Base-by-base conservation (phyloP, 2,113 vertebrate genomes). In the Ellobius talpinus region DNA sequence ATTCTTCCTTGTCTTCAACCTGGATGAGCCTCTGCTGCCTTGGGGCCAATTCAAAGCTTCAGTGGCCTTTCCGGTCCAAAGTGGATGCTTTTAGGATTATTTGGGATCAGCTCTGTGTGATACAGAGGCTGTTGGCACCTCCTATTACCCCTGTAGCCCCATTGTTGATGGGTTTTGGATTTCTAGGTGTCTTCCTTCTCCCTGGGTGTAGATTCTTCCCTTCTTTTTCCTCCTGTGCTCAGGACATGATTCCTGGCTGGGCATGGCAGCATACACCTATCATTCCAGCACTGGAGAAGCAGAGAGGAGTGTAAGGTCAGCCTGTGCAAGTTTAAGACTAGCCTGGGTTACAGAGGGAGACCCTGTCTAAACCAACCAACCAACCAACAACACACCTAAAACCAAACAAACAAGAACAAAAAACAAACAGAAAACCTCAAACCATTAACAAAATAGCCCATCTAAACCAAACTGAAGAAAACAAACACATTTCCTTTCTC, bases 41-140 rank as follows among this genome's bases (percentile, higher is more conserved):
- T 39, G 14, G 26, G 86, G 76, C 63, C 74, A 87, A 76, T 52
- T 93, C 39, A 31, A 58, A 96, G 88, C 73, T 63, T 72, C 63
- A 36, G 29, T 91, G 87, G 91, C 81, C 63, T 95, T 74, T 68
- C 77, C 36, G 86, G 26, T 39, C 88, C 36, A 78, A 74, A 87
- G 68, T 26, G 55, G 36, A 84, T 78, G 68, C 87, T 77, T 1
- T 47, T 79, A 58, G 91, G 65, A 50, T 1, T 52, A 7, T 72
- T 74, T 33, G 78, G 74, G 50, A 63, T 86, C 26, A 70, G n/a
- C n/a, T 45, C 12, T 1, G 17, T 33, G 58, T 24, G 42, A 33
- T 47, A 6, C 13, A 0, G 17, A 63, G 50, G 63, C 36, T 0
- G 5, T 31, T 63, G 8, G 33, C 1, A 24, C 52, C 17, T 72